These are phyloP conservation scores for Tetranychus urticae DNA, from an alignment of 1,140 invertebrate genomes.

Conservation along the genomic window DNA sequence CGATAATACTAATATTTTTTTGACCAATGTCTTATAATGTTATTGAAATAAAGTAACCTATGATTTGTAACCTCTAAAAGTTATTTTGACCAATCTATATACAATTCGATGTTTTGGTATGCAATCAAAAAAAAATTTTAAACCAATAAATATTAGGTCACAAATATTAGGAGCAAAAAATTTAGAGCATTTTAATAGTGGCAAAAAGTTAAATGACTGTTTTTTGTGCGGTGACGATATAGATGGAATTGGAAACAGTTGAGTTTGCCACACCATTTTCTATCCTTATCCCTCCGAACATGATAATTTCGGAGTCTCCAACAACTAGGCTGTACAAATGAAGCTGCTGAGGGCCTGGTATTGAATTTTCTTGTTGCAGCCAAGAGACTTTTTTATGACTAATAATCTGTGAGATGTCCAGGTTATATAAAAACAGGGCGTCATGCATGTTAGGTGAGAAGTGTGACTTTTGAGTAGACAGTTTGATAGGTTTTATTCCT, in stretches of 20 bases:
- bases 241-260: not conserved
- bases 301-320: slow-evolving; percentile 68
- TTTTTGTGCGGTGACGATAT: not conserved
- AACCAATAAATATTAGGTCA: too few species aligned
- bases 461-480: not conserved
- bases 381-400: slow-evolving; percentile 34
- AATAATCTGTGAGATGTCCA: slow-evolving; percentile 52
- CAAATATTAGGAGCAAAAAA: too few species aligned
- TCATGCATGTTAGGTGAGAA: slow-evolving; percentile 13
- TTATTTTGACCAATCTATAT: too few species aligned
- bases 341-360: slow-evolving; percentile 45
- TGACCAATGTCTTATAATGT: too few species aligned
- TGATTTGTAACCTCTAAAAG: too few species aligned
- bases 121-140: too few species aligned
- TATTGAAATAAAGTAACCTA: too few species aligned
- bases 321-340: slow-evolving; percentile 67
- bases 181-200: too few species aligned
- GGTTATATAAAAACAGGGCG: slow-evolving; percentile 50
- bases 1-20: too few species aligned
- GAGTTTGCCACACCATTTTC: not conserved
- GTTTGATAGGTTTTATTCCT: not conserved
- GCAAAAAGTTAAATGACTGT: not conserved
- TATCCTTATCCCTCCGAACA: slow-evolving; percentile 67
- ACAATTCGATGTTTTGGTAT: too few species aligned
- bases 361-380: slow-evolving; percentile 33